Conservation (phyloP, 2,113 vertebrate genomes). For the Scophthalmus maximus region DNA sequence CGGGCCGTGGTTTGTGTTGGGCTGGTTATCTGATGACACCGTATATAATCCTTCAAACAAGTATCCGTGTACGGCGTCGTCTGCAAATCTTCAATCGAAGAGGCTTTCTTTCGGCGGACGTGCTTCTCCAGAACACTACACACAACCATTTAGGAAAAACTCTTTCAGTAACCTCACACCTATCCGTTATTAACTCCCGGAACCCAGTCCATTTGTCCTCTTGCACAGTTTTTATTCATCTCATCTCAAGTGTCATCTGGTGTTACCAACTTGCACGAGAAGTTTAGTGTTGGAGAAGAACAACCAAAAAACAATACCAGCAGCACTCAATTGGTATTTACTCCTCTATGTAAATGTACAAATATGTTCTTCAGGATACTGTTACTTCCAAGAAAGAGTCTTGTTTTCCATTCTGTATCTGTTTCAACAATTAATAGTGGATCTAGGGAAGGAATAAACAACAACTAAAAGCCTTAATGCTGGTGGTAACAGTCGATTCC, state of each 20-base stretch:
- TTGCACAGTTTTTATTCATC: no score
- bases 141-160: no score
- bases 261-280: no score
- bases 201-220: no score
- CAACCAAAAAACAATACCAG: not conserved
- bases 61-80: conserved; percentile 41
- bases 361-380: not conserved
- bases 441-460: not conserved
- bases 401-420: conserved; percentile 31
- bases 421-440: conserved; percentile 47
- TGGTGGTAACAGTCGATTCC: conserved; percentile 61
- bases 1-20: conserved; percentile 50
- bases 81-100: not conserved
- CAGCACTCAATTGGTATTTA: not conserved
- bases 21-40: conserved; percentile 72
- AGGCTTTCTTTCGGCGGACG: not conserved
- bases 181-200: no score
- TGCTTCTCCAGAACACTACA: no score
- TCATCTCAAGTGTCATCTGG: not conserved
- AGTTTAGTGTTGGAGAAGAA: not conserved
- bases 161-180: no score
- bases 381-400: conserved; percentile 33
- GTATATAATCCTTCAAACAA: conserved; percentile 69
- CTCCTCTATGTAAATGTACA: not conserved
- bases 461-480: conserved; percentile 33